Evolutionary conservation across 2,888 invertebrate species (phyloP), one percentile per base, ranked within the genome.

Genomic region (Lypha dubia): DNA sequence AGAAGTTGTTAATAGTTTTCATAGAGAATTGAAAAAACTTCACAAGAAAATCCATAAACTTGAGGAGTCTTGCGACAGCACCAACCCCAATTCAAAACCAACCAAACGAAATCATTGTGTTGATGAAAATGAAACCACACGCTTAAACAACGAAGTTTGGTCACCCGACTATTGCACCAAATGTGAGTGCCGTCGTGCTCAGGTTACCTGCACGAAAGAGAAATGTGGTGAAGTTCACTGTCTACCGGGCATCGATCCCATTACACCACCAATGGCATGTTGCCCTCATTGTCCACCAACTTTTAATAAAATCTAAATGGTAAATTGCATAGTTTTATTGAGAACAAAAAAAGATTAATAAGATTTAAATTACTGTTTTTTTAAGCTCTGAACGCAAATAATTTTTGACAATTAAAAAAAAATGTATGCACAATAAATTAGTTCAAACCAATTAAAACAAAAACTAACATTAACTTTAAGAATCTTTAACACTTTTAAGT

Each of bases 1-100:
- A 88, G 93, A 92, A 46, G 89, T 93, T 3, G 91, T 94, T 56
- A 92, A 92, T 63, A 91, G 92, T 77, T 92, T 94, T 88, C 93
- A 93, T 80, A 93, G 93, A 86, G 93, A 93, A 58, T 89, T 94
- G 20, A 93, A 93, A 86, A 93, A 93, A 79, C 89, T 94, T 86
- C 92, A 93, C 87, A 92, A 93, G 87, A 93, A 93, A 89, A 86
- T 93, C 6, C 91, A 92, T 58, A 92, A 91, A 65, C 87, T 93
- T 49, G 92, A 93, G 82, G 90, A 93, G 63, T 88, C 89, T 8
- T 92, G 92, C 71, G 81, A 81, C 49, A 53, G 63, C 22, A 35
- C 35, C n/a, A 63, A 38, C 17, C 22, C 51, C 32, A 62, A 44
- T 62, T 53, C 83, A 22, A 89, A 90, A 53, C 88, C 89, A 17